phyloP scores from a whole-genome alignment of 2,797 vertebrate species.

The Choloepus didactylus region DNA sequence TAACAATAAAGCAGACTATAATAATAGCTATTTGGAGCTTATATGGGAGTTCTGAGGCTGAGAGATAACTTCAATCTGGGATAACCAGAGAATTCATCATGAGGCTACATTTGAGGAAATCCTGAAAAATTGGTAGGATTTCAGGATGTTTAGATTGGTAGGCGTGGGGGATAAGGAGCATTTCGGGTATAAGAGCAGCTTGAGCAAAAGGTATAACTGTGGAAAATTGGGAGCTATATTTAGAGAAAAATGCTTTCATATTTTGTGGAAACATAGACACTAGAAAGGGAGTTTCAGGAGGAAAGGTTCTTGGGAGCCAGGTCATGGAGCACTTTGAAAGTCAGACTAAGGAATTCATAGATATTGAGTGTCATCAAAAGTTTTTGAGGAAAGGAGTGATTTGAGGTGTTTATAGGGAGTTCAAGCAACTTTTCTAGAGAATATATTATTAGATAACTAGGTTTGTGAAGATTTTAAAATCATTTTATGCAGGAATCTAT shows the following conservation, averaged over 20 bases:
- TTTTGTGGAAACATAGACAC: slow-evolving; percentile 28
- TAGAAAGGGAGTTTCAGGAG: not conserved
- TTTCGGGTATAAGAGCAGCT: not conserved
- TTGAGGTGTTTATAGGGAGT: not conserved
- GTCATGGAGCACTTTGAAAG: not conserved
- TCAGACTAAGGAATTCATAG: slow-evolving; percentile 34
- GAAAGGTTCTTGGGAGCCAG: not conserved
- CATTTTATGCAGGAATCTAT: slow-evolving; percentile 15
- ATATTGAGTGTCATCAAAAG: not conserved
- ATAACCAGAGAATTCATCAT: slow-evolving; percentile 38
- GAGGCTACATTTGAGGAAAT: not conserved
- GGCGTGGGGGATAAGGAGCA: not conserved
- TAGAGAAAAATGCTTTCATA: slow-evolving; percentile 28
- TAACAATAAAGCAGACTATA: not conserved
- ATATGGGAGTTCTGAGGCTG: not conserved
- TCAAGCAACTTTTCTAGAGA: slow-evolving; percentile 32
- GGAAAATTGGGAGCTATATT: slow-evolving; percentile 4
- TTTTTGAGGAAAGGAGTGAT: not conserved
- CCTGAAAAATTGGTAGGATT: slow-evolving; percentile 22
- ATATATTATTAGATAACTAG: slow-evolving; percentile 6
- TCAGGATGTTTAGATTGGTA: not conserved
- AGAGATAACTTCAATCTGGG: not conserved
- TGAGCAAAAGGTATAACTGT: not conserved
- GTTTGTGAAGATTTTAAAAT: slow-evolving; percentile 38
- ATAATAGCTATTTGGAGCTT: slow-evolving; percentile 24